phyloP scores from a whole-genome alignment of 2,113 vertebrate species.

The Brachyhypopomus occidentalis region DNA sequence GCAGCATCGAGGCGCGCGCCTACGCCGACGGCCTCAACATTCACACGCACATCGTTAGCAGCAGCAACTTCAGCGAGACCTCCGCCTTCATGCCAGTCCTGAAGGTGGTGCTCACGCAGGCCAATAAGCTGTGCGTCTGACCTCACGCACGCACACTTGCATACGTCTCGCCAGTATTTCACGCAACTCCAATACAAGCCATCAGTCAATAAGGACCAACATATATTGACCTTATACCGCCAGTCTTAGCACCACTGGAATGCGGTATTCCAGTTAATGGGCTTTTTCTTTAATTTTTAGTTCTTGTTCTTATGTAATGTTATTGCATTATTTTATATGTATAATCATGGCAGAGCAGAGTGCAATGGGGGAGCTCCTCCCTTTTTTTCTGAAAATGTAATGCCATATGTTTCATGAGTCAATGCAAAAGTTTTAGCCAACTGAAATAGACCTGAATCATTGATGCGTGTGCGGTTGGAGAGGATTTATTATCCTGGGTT shows the following conservation, averaged over 20 bases:
- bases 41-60: slow-evolving; percentile 96
- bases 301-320: slow-evolving; percentile 32
- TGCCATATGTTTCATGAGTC: slow-evolving; percentile 40
- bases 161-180: slow-evolving; percentile 50
- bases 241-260: slow-evolving; percentile 44
- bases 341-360: slow-evolving; percentile 65
- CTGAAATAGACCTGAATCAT: background rate
- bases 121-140: slow-evolving; percentile 90
- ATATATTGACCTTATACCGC: slow-evolving; percentile 30
- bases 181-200: slow-evolving; percentile 61
- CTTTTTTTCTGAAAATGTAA: slow-evolving; percentile 12
- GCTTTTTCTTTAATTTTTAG: slow-evolving; percentile 40
- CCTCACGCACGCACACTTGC: background rate
- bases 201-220: slow-evolving; percentile 57
- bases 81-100: slow-evolving; percentile 99
- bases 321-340: slow-evolving; percentile 43
- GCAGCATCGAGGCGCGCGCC: slow-evolving; percentile 84
- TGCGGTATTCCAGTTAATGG: slow-evolving; percentile 41
- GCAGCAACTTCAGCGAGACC: slow-evolving; percentile 98
- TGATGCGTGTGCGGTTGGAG: background rate
- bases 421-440: slow-evolving; percentile 57
- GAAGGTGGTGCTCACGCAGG: slow-evolving; percentile 95
- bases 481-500: background rate
- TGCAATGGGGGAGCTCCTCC: slow-evolving; percentile 59
- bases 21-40: slow-evolving; percentile 88